A percentile compares a stretch with the other conserved stretches of the same genome.
These are phyloP conservation scores for Drosophila kikkawai DNA, from an alignment of 1,140 invertebrate species.

Conservation along the genomic window DNA sequence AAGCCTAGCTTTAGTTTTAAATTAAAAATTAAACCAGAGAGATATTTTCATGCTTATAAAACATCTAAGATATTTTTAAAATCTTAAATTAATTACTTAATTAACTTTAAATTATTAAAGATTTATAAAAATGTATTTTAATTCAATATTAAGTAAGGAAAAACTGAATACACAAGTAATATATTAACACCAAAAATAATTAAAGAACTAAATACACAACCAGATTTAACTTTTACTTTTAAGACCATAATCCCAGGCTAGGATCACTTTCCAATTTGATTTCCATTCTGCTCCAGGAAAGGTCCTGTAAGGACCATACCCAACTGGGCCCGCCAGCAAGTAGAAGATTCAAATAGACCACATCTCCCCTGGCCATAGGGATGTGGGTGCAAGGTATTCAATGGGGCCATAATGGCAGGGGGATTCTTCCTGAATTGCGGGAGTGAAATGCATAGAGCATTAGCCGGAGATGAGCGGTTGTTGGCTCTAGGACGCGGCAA, in stretches of 20 bases:
- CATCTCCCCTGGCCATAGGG: constrained; percentile 23
- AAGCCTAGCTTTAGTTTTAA: background rate
- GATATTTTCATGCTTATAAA: background rate
- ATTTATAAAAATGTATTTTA: background rate
- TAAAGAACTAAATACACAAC: background rate
- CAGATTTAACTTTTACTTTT: background rate
- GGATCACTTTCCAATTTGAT: background rate
- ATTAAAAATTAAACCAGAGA: background rate
- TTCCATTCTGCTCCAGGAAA: background rate
- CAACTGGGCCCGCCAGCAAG: constrained; percentile 22
- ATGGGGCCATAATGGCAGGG: constrained; percentile 26
- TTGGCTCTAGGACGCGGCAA: constrained; percentile 21
- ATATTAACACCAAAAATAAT: background rate
- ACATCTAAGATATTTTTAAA: background rate
- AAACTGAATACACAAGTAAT: background rate
- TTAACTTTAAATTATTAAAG: background rate
- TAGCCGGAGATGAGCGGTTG: constrained; percentile 61
- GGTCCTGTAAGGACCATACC: background rate
- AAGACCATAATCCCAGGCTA: background rate
- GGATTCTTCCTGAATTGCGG: constrained; percentile 42
- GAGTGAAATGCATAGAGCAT: constrained; percentile 53
- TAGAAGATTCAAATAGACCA: constrained; percentile 46
- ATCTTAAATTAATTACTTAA: background rate
- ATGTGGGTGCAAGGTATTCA: background rate
- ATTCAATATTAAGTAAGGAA: background rate